phyloP scores from a whole-genome alignment of 2,888 invertebrate species.

The Cheilosia scutellata region DNA sequence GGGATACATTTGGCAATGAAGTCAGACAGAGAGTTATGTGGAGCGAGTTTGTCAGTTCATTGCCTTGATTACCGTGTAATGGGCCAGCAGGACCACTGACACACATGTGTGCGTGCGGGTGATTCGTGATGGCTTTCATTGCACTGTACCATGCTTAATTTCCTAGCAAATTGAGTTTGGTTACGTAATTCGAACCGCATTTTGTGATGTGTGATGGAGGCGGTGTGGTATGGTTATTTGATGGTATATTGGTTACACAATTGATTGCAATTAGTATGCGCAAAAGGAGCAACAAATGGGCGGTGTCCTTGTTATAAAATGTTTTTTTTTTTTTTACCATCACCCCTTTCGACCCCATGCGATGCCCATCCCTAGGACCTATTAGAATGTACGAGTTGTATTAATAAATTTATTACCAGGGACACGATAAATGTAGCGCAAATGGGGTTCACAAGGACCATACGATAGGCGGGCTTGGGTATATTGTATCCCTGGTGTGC shows the following conservation, averaged over 20 bases:
- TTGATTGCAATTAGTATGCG: conserved; percentile 66
- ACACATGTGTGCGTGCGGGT: conserved; percentile 18
- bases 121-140: conserved; percentile 19
- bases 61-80: conserved; percentile 65
- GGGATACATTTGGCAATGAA: conserved; percentile 56
- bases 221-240: neutral
- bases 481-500: conserved; percentile 18
- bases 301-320: neutral
- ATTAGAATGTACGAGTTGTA: conserved; percentile 34
- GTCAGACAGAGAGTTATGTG: conserved; percentile 12
- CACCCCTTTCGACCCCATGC: no score
- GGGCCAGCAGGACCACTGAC: conserved; percentile 32
- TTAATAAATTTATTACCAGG: conserved; percentile 54
- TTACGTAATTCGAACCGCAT: conserved; percentile 54
- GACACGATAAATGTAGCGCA: conserved; percentile 13
- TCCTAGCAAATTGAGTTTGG: conserved; percentile 60
- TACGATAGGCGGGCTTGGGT: neutral
- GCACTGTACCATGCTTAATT: conserved; percentile 52
- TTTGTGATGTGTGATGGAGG: conserved; percentile 38
- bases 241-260: conserved; percentile 25
- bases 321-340: neutral
- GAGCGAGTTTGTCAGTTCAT: conserved; percentile 59
- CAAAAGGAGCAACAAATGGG: conserved; percentile 51
- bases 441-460: neutral
- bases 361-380: conserved; percentile 1